Conservation (phyloP, 1,140 invertebrate genomes). For the Drosophila malerkotliana region DNA sequence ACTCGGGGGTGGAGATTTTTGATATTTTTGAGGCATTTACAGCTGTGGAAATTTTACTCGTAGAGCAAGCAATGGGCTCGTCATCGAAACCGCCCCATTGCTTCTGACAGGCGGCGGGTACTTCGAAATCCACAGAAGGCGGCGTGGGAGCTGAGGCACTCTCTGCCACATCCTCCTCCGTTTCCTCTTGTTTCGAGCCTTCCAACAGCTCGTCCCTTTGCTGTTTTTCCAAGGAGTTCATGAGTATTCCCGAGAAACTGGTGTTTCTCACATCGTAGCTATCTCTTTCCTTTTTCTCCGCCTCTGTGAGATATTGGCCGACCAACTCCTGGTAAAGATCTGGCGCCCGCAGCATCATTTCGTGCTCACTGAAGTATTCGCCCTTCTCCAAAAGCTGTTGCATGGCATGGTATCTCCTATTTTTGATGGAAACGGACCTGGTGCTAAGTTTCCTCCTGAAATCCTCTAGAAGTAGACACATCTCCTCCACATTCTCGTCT, state of each 20-base stretch:
- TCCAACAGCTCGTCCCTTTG: conserved; percentile 87
- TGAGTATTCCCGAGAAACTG: conserved; percentile 88
- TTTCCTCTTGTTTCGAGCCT: conserved; percentile 27
- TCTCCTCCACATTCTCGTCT: conserved; percentile 85
- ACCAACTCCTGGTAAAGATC: conserved; percentile 94
- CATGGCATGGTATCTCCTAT: conserved; percentile 93
- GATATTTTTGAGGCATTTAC: conserved; percentile 38
- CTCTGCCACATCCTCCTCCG: background rate
- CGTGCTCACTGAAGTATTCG: conserved; percentile 93
- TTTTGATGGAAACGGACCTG: conserved; percentile 88
- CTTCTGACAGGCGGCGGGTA: conserved; percentile 60
- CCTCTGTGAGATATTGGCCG: conserved; percentile 91
- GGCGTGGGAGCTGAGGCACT: background rate
- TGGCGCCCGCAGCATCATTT: conserved; percentile 96
- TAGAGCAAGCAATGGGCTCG: conserved; percentile 67
- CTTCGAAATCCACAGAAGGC: conserved; percentile 42
- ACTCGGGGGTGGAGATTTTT: conserved; percentile 82
- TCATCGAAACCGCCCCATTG: conserved; percentile 72
- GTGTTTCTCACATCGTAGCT: conserved; percentile 86
- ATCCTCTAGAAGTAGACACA: conserved; percentile 86
- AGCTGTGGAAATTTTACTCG: conserved; percentile 64
- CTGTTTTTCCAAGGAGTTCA: conserved; percentile 88
- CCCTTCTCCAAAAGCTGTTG: conserved; percentile 90
- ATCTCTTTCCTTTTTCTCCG: conserved; percentile 89
- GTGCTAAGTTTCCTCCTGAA: conserved; percentile 85